Base-by-base conservation (phyloP, 2,888 invertebrate genomes). In the Crepidodera aurea region DNA sequence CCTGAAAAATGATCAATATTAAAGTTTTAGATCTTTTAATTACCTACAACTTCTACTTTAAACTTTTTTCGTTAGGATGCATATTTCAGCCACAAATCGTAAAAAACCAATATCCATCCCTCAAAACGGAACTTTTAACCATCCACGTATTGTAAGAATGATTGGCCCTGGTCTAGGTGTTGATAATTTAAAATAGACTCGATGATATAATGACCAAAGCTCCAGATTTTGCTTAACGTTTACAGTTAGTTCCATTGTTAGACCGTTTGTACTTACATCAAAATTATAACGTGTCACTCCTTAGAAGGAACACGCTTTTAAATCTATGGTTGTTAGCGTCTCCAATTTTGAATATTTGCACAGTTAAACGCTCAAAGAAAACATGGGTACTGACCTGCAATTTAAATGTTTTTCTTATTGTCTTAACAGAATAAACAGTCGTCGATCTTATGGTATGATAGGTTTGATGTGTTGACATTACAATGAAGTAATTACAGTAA, bases 401-500 rank as follows among this genome's bases (percentile, higher is more conserved):
- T 39, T 39, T n/a, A 29, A 51, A 58, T 46, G 46, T 53, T 57
- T 29, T 57, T 62, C 46, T 62, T 51, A 51, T 57, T 57, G 39
- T 57, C 37, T 58, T 59, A 62, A 44, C 46, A 15, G 59, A 54
- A 54, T 59, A 34, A 42, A 51, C 62, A 62, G 50, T 42, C 34
- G 48, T 59, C 42, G 62, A 62, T 62, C 58, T 42, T 39, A 5
- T 54, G 58, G 54, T 59, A 27, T 50, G 59, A 62, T 59, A 62
- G 25, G 32, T 58, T 59, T 62, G 58, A 62, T 50, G 62, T 62
- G 62, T 62, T 59, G 62, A 62, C 58, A 62, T 57, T 54, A 62
- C 57, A 62, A 58, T 62, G 51, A 40, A 54, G 53, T 59, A 62
- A 62, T 62, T 62, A 59, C 54, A 62, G 62, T 62, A 58, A 59